phyloP scores from a whole-genome alignment of 2,888 invertebrate species.

The Dicyrtomina minuta region DNA sequence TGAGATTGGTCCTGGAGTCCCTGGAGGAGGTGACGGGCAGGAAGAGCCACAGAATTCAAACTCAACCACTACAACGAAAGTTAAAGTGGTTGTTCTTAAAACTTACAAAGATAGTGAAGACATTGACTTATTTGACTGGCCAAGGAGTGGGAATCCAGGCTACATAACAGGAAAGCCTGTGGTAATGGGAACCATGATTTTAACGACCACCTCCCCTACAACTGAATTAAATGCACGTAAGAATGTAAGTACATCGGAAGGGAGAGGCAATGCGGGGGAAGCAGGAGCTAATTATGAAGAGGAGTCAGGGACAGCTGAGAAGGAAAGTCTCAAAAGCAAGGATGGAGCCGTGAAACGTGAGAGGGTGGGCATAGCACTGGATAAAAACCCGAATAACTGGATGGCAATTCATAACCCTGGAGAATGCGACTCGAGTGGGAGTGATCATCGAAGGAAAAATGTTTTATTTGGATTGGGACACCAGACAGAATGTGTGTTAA shows the following conservation, averaged over 20 bases:
- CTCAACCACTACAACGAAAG: conserved; percentile 30
- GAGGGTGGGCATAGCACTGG: conserved; percentile 25
- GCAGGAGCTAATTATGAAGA: neutral
- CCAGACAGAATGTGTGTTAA: conserved; percentile 21
- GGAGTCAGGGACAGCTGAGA: neutral
- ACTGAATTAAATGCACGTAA: neutral
- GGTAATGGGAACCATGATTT: conserved; percentile 58
- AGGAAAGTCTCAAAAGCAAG: neutral
- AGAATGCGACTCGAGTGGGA: conserved; percentile 19
- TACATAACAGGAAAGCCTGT: conserved; percentile 70
- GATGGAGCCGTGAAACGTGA: conserved; percentile 4
- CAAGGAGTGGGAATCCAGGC: conserved; percentile 74
- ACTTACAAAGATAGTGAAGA: conserved; percentile 9
- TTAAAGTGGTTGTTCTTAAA: conserved; percentile 17
- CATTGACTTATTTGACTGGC: conserved; percentile 42
- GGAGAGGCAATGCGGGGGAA: neutral
- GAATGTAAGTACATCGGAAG: neutral
- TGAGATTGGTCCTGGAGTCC: neutral
- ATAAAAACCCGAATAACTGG: conserved; percentile 35
- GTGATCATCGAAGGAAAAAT: neutral
- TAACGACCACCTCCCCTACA: neutral
- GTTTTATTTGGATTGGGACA: conserved; percentile 23
- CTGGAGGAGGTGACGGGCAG: neutral
- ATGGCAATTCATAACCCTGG: conserved; percentile 41
- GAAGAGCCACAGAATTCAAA: conserved; percentile 14